Base-by-base conservation (phyloP, 1,140 invertebrate genomes). In the Drosophila lowei region DNA sequence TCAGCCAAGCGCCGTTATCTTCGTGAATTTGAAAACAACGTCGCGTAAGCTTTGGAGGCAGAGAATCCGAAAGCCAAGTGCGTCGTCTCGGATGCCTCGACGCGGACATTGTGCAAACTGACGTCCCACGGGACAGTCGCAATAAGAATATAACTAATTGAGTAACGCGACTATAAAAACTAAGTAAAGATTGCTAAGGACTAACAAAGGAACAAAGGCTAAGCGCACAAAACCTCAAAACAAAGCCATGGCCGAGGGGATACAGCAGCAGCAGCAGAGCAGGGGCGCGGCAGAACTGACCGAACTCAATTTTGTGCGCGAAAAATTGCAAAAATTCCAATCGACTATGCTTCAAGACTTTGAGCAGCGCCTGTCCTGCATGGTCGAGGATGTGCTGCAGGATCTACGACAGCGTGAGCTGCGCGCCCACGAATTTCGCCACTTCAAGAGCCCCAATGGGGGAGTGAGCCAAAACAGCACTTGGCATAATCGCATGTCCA, bases 341-440 rank as follows among this genome's bases (percentile, higher is more conserved):
- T 54, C 55, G 0, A 72, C 63, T 42, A 70, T 91, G 55, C 9
- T 91, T 23, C n/a, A 43, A 18, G 90, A 91, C 3, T 77, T 91
- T 13, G 77, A 91, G 23, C 72, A 84, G 43, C 67, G 77, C 2
- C 43, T 91, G 6, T 57, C 73, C 15, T 71, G 70, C 49, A 71
- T 90, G 72, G 85, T 91, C 21, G 90, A 91, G 60, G 84, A 88
- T 28, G 78, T 91, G n/a, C 42, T 91, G n/a, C 88, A 89, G 63
- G 90, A 91, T 23, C 25, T 91, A 5, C 74, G 75, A 0, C 80
- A 84, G 41, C 76, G 86, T 28, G 84, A 91, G 49, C 30, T 91
- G 25, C 77, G 79, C 1, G 47, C 74, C 2, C 74, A 91, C 25
- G 90, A 91, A 53, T 91, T 91, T 52, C 75, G 77, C 6, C 71